phyloP scores from a whole-genome alignment of 2,797 vertebrate species.

The Hozukius guyotensis region DNA sequence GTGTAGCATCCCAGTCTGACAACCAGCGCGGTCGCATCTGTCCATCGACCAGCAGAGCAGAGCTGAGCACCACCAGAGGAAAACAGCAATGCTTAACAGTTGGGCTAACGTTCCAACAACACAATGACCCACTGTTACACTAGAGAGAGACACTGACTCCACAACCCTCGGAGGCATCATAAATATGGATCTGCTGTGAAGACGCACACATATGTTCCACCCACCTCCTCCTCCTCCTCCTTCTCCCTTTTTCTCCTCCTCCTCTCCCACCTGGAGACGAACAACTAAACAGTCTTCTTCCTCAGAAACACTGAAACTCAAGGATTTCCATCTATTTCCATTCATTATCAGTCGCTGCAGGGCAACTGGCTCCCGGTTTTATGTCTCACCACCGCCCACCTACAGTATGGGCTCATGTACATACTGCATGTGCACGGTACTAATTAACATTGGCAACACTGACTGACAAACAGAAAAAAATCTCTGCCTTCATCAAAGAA shows the following conservation, averaged over 20 bases:
- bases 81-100: slow-evolving; percentile 38
- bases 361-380: slow-evolving; percentile 54
- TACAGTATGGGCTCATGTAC: slow-evolving; percentile 66
- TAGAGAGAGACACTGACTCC: slow-evolving; percentile 35
- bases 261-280: slow-evolving; percentile 63
- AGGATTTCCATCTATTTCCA: slow-evolving; percentile 74
- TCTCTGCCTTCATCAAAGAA: background rate
- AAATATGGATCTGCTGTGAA: slow-evolving; percentile 59
- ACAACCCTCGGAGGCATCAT: slow-evolving; percentile 56
- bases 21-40: slow-evolving; percentile 7
- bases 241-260: slow-evolving; percentile 11
- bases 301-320: slow-evolving; percentile 60
- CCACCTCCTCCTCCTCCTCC: slow-evolving; percentile 39
- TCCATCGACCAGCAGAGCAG: slow-evolving; percentile 24
- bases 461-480: slow-evolving; percentile 16
- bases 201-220: slow-evolving; percentile 66
- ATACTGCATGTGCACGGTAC: slow-evolving; percentile 34
- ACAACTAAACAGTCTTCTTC: slow-evolving; percentile 45
- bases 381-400: slow-evolving; percentile 67
- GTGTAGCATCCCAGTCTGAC: slow-evolving; percentile 8
- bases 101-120: slow-evolving; percentile 51
- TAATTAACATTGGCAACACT: slow-evolving; percentile 54
- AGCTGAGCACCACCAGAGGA: background rate
- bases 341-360: slow-evolving; percentile 55
- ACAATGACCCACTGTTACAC: slow-evolving; percentile 68